Evolutionary conservation across 2,113 vertebrate genomes (phyloP).

Genomic region (Peromyscus maniculatus): DNA sequence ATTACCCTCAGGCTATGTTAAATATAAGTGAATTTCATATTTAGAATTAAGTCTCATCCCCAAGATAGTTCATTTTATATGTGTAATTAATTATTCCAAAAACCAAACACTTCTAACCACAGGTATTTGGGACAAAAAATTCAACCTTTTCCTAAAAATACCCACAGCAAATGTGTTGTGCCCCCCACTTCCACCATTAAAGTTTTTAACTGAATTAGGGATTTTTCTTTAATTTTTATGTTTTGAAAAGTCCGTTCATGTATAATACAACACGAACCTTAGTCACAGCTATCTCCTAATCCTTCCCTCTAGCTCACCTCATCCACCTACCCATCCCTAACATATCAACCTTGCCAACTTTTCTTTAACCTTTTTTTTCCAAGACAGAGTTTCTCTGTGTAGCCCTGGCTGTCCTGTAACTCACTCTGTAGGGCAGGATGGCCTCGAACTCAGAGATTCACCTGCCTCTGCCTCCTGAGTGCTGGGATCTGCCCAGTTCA

Average conservation of each 20-base stretch:
- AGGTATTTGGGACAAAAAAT: neutral
- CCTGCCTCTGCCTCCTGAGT: no score
- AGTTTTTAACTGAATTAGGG: neutral
- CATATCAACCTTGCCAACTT: neutral
- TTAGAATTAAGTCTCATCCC: neutral
- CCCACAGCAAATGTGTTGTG: neutral
- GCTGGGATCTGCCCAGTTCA: neutral
- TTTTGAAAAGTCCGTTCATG: neutral
- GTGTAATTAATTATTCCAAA: neutral
- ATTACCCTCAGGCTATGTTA: neutral
- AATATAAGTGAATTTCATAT: neutral
- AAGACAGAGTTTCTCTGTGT: no score
- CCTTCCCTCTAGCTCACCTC: neutral
- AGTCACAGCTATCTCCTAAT: neutral
- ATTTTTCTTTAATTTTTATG: neutral
- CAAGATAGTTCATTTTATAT: neutral
- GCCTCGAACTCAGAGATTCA: neutral
- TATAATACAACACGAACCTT: neutral
- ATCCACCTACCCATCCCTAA: neutral
- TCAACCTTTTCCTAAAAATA: neutral
- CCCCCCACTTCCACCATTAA: neutral
- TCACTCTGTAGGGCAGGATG: neutral
- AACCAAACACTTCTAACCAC: neutral
- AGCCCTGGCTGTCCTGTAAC: neutral
- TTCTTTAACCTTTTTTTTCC: neutral